These are phyloP conservation scores for Stictonetta naevosa DNA, from an alignment of 2,113 vertebrate genomes.

Conservation along the genomic window DNA sequence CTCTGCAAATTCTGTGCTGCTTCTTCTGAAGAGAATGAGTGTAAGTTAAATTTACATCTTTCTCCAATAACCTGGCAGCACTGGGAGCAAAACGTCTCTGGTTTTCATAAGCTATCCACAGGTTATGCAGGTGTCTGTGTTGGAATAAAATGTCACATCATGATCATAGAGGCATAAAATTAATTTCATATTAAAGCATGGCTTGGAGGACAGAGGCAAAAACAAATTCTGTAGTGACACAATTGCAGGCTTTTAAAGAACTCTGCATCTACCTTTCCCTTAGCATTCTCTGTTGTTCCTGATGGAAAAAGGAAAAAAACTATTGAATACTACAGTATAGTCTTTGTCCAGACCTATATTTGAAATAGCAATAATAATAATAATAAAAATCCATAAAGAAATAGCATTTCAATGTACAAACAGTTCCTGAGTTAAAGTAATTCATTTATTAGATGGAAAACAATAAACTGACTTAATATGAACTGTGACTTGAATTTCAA, in stretches of 20 bases:
- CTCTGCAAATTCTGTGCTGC: background rate
- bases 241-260: background rate
- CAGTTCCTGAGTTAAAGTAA: conserved; percentile 38
- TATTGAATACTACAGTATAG: background rate
- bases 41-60: background rate
- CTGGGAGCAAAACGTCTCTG: background rate
- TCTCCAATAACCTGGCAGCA: background rate
- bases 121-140: background rate
- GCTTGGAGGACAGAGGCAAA: background rate
- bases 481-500: conserved; percentile 62
- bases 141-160: background rate
- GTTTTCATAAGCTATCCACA: background rate
- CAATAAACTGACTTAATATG: conserved; percentile 36
- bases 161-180: background rate
- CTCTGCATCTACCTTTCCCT: background rate
- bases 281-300: background rate
- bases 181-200: background rate
- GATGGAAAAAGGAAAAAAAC: background rate
- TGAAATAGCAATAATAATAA: background rate
- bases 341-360: background rate
- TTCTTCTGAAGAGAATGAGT: background rate
- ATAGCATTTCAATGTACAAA: conserved; percentile 28
- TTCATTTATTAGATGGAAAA: conserved; percentile 54
- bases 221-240: background rate
- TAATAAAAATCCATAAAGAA: background rate